These are phyloP conservation scores for Dicranocentrus wangi DNA, from an alignment of 2,888 invertebrate species.

Conservation along the genomic window DNA sequence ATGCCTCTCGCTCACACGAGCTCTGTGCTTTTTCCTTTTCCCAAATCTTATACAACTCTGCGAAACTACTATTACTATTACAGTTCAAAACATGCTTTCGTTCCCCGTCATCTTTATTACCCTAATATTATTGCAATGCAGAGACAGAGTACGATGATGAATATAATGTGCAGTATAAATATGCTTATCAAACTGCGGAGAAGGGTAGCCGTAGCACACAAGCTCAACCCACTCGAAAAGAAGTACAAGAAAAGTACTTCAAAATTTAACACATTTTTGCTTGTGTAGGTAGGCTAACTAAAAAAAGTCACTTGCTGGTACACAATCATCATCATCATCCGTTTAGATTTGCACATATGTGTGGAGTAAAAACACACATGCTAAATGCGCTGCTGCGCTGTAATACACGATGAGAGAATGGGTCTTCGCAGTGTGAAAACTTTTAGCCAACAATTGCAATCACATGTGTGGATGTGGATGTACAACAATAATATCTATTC, in stretches of 20 bases:
- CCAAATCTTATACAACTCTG: constrained; percentile 13
- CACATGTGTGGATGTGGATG: neutral
- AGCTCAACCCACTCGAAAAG: constrained; percentile 6
- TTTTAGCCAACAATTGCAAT: too few species aligned
- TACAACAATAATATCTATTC: too few species aligned
- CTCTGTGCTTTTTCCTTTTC: constrained; percentile 51
- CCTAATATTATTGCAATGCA: constrained; percentile 10
- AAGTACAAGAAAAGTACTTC: neutral
- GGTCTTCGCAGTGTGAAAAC: neutral
- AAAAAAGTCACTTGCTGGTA: too few species aligned
- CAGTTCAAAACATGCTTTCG: neutral
- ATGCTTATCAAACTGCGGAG: constrained; percentile 31
- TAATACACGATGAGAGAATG: too few species aligned
- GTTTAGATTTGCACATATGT: neutral
- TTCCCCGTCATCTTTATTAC: constrained; percentile 37
- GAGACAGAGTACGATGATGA: too few species aligned
- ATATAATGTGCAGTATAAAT: constrained; percentile 16
- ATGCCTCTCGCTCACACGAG: constrained; percentile 8
- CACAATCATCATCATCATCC: too few species aligned
- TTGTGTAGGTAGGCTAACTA: too few species aligned
- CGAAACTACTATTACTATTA: constrained; percentile 11
- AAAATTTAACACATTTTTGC: neutral
- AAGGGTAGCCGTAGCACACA: neutral
- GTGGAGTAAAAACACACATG: too few species aligned
- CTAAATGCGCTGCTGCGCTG: too few species aligned